Evolutionary conservation across 2,113 vertebrate species (phyloP), one percentile per base, ranked within the genome.

Genomic region (Rhinogobius similis): DNA sequence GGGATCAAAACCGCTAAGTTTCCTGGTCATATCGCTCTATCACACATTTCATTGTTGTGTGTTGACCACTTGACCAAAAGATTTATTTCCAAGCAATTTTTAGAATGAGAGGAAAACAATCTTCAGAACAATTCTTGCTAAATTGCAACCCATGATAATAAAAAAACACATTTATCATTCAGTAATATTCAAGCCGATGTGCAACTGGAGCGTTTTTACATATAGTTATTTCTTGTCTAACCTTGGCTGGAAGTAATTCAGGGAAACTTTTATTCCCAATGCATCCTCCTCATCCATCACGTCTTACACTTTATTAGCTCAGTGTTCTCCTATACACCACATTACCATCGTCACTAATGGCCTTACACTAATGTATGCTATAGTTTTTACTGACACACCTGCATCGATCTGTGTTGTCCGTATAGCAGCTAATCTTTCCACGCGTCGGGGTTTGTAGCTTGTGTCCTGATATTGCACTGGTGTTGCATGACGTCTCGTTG

Each of bases 391-490:
- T 70, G 56, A 55, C 43, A 55, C 43, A 12, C 14, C 1, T 32
- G 3, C 44, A 85, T 75, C 72, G 86, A 87, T 83, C 20, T 52
- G 68, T 63, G 67, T 56, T 58, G 64, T 66, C 68, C 50, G 66
- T 68, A 62, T 62, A 56, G 63, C 58, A 46, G 41, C 61, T 56
- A 67, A 44, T 75, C 52, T 64, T 12, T 14, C 12, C 27, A 36
- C 41, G 38, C 67, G 24, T 32, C 36, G 52, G 39, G 48, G 55
- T 43, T 73, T 36, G 26, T 63, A 64, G 56, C 21, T 52, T 29
- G 12, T 65, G 55, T 68, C 5, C 65, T 46, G 20, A 0, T 38
- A 46, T 65, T 75, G 62, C 53, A 39, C 48, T 44, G 21, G 56
- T 7, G 52, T 29, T 43, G 46, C 18, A 1, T 44, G 65, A 71